phyloP scores from a whole-genome alignment of 2,888 invertebrate genomes.

The Aromia moschata region DNA sequence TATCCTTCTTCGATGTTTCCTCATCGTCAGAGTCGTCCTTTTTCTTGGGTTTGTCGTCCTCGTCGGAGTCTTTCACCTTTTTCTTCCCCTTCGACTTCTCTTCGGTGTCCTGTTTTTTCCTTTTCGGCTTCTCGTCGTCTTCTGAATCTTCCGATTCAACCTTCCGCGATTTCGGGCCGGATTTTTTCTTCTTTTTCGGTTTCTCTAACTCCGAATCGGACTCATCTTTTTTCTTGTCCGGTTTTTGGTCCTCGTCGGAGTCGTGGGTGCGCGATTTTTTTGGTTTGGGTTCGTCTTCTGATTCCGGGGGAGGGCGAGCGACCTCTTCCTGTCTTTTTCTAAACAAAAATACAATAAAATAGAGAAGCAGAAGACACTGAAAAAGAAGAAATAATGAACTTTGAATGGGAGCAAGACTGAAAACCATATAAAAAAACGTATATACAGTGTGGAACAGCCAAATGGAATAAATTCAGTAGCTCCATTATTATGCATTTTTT shows the following conservation, averaged over 20 bases:
- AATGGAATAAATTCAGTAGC: no score
- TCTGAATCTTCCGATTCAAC: conserved; percentile 61
- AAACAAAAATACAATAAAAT: conserved; percentile 11
- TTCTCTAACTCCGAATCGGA: conserved; percentile 49
- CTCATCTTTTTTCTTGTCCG: conserved; percentile 41
- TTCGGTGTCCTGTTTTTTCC: conserved; percentile 44
- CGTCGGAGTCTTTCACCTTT: conserved; percentile 30
- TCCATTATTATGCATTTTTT: no score
- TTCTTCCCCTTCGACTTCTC: conserved; percentile 53
- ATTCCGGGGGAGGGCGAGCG: conserved; percentile 42
- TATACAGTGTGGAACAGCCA: no score
- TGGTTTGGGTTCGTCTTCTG: conserved; percentile 41
- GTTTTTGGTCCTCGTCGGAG: conserved; percentile 39
- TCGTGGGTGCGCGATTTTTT: conserved; percentile 39
- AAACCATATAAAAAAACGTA: no score
- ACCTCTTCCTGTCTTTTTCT: conserved; percentile 24
- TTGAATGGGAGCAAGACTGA: no score
- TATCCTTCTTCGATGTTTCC: conserved; percentile 37
- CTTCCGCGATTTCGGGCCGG: conserved; percentile 30
- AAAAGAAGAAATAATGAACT: no score
- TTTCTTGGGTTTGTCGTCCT: conserved; percentile 33
- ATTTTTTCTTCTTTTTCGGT: conserved; percentile 49
- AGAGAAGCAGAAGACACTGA: no score
- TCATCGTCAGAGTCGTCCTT: conserved; percentile 47
- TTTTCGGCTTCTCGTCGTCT: conserved; percentile 42